Evolutionary conservation across 2,888 invertebrate genomes (phyloP), one percentile per base, ranked within the genome.

Genomic region (Brassicogethes aeneus): DNA sequence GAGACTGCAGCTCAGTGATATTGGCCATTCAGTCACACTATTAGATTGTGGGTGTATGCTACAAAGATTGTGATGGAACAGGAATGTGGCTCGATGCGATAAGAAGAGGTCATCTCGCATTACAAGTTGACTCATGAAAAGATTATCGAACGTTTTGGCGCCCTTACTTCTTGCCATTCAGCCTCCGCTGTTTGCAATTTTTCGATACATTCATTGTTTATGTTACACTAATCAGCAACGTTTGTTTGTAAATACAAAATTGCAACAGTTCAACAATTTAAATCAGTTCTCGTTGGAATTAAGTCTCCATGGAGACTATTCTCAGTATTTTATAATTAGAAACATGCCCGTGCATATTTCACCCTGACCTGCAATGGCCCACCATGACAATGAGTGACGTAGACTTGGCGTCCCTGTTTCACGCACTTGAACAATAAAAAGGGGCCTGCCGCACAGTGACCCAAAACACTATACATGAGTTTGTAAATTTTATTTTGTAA

Each of bases 391-490:
- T 34, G 43, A 33, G 23, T 34, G 34, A 31, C 35, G 29, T 29
- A 23, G 43, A 43, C 45, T 12, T 29, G 44, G 46, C 45, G 44
- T 43, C 48, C 43, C 44, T 43, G 47, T 33, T 41, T 46, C 36
- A 39, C 40, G 40, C 38, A 45, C 29, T 42, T 40, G 41, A 23
- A 23, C 23, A 49, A 53, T 48, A 53, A 53, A 45, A 52, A 50
- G 33, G 34, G 42, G 40, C 32, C 37, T 39, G 32, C 39, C 40
- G 36, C 30, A n/a, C n/a, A n/a, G n/a, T n/a, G n/a, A n/a, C n/a
- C n/a, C n/a, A n/a, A n/a, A n/a, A n/a, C n/a, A n/a, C n/a, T n/a
- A n/a, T n/a, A n/a, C n/a, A n/a, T n/a, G n/a, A n/a, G n/a, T n/a
- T n/a, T n/a, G n/a, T n/a, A n/a, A n/a, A n/a, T n/a, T n/a, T n/a